Evolutionary conservation across 2,888 invertebrate genomes (phyloP), one percentile per base, ranked within the genome.

Genomic region (Andrena bucephala): DNA sequence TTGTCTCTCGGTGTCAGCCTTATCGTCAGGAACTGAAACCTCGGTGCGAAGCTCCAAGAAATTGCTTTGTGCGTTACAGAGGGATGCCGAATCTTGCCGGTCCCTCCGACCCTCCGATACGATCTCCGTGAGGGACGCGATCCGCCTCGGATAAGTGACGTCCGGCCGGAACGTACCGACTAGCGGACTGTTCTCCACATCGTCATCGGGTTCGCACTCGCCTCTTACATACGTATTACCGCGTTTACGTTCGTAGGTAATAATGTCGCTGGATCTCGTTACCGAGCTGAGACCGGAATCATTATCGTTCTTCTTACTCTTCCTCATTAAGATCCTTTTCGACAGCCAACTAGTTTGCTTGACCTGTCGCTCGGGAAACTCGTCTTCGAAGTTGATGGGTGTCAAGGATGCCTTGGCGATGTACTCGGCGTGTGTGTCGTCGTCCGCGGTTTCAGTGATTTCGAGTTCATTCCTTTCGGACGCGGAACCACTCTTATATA

Each of bases 1-100:
- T 90, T 90, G 90, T 88, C 88, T 89, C 88, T 90, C 89, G 85
- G 85, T 86, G 59, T 91, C 90, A 90, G 90, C 89, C 91, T 91
- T 91, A 83, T 86, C 86, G 33, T 91, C 90, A 89, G 89, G 87
- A 90, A 90, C 89, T 89, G 89, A 87, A 74, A 90, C 82, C 81
- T 87, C 86, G 31, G 86, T 86, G 69, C 67, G 84, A 81, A 89
- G 86, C 80, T 88, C 86, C 66, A 83, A 70, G 77, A 84, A 84
- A 83, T 90, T 89, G 52, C 85, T 89, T 73, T 88, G 85, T 85
- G 87, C 84, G 84, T 84, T 83, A 82, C 85, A 71, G 42, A 83
- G 62, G 68, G 76, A 70, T 42, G 68, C 70, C 63, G 75, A 52
- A 10, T 57, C 69, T 29, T 69, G 57, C 33, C 70, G 85, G 59